Conservation (phyloP, 2,888 invertebrate species). For the Malthinus flaveolus region DNA sequence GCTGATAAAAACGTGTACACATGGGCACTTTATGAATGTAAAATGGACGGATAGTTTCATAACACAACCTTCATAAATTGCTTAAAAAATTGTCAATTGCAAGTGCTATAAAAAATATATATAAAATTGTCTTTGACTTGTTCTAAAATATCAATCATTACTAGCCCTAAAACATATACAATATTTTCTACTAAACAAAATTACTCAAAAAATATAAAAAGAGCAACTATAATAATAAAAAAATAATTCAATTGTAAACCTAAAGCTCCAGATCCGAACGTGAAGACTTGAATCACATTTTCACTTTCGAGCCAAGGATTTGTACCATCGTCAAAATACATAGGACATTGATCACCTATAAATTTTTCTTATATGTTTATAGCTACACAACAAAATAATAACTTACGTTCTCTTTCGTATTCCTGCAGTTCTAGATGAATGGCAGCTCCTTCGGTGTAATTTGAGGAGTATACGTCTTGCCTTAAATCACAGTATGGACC, state of each 20-base stretch:
- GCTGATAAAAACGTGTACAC: too few species aligned
- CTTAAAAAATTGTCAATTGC: too few species aligned
- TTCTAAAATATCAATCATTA: too few species aligned
- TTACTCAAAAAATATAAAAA: background rate
- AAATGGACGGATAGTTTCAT: too few species aligned
- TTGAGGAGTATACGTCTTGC: conserved; percentile 88
- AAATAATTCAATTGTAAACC: conserved; percentile 6
- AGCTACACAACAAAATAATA: background rate
- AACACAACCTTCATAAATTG: too few species aligned
- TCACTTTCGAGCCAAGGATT: conserved; percentile 81
- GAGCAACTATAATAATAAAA: background rate
- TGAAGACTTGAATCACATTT: conserved; percentile 73
- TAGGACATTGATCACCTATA: conserved; percentile 90
- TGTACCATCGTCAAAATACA: conserved; percentile 93
- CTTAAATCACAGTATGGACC: conserved; percentile 89
- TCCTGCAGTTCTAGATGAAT: conserved; percentile 90
- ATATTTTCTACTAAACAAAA: background rate
- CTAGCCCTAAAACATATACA: conserved; percentile 1
- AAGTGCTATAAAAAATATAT: too few species aligned
- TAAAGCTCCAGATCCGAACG: conserved; percentile 55
- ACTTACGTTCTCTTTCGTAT: conserved; percentile 85
- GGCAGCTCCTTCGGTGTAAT: conserved; percentile 89
- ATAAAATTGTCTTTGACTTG: too few species aligned
- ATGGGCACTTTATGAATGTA: too few species aligned
- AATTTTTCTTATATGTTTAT: background rate